These are phyloP conservation scores for Coptotermes formosanus DNA, from an alignment of 1,140 invertebrate genomes.

Conservation along the genomic window DNA sequence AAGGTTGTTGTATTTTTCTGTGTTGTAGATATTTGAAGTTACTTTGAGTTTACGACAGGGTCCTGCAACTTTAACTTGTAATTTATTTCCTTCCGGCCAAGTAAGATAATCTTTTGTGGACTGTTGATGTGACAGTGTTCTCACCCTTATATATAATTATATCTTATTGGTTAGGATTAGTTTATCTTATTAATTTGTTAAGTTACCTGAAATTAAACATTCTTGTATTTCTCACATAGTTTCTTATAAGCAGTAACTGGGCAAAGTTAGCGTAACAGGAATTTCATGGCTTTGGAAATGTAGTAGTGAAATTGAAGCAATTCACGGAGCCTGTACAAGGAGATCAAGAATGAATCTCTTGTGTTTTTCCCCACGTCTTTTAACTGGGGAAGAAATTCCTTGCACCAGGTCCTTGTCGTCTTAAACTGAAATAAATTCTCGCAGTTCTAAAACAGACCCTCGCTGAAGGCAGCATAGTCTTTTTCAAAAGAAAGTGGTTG, in stretches of 20 bases:
- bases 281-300: neutral
- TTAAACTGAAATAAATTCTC: constrained; percentile 18
- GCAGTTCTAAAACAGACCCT: constrained; percentile 6
- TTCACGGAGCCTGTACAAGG: neutral
- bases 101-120: too few species aligned
- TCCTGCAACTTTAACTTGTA: too few species aligned
- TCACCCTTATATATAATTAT: neutral
- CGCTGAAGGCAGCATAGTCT: neutral
- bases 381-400: constrained; percentile 2
- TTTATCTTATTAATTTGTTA: neutral
- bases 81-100: too few species aligned
- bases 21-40: too few species aligned
- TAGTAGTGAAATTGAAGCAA: neutral
- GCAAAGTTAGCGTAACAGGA: neutral
- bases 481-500: neutral
- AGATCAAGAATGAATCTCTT: neutral
- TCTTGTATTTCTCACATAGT: neutral
- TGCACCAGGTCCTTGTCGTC: constrained; percentile 8
- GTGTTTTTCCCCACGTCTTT: neutral
- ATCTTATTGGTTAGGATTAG: neutral
- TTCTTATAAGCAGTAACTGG: neutral
- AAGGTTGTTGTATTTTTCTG: too few species aligned
- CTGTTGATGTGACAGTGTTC: too few species aligned
- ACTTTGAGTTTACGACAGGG: too few species aligned
- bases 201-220: neutral